Conservation (phyloP, 2,888 invertebrate species). For the Drosophila birchii region DNA sequence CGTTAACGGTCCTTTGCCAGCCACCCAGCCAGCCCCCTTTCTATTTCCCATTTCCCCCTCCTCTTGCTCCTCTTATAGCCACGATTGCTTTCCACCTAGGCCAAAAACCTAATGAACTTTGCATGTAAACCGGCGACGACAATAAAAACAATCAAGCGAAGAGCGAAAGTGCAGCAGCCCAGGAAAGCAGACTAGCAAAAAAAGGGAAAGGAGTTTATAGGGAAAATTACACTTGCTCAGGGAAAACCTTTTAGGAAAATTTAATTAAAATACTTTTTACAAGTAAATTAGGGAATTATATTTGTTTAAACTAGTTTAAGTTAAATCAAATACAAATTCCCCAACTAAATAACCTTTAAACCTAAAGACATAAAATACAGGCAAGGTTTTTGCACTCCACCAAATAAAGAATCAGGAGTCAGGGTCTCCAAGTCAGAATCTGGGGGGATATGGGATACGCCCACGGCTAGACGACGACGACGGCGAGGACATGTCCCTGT, state of each 20-base stretch:
- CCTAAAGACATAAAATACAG: not conserved
- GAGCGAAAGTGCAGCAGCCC: slow-evolving; percentile 31
- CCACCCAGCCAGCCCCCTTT: slow-evolving; percentile 1
- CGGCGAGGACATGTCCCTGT: slow-evolving; percentile 26
- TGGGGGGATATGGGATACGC: slow-evolving; percentile 37
- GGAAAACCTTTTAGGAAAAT: slow-evolving; percentile 4
- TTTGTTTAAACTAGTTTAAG: not conserved
- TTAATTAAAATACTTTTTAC: not conserved
- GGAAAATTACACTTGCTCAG: not conserved
- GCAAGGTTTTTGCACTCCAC: slow-evolving; percentile 31
- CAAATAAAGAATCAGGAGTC: slow-evolving; percentile 5
- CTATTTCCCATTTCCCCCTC: not conserved
- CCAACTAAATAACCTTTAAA: not conserved
- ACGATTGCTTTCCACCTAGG: slow-evolving; percentile 61
- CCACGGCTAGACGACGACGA: slow-evolving; percentile 56
- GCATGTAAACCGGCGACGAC: slow-evolving; percentile 64
- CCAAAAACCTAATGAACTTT: slow-evolving; percentile 77
- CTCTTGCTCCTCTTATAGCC: slow-evolving; percentile 46
- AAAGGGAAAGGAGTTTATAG: not conserved
- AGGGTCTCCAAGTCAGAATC: slow-evolving; percentile 14
- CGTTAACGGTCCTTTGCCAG: slow-evolving; percentile 50
- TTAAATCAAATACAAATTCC: not conserved
- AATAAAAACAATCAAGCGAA: slow-evolving; percentile 44
- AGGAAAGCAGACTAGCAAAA: not conserved
- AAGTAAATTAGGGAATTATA: not conserved